Conservation (phyloP, 2,888 invertebrate genomes). For the Stenodera caucasica region DNA sequence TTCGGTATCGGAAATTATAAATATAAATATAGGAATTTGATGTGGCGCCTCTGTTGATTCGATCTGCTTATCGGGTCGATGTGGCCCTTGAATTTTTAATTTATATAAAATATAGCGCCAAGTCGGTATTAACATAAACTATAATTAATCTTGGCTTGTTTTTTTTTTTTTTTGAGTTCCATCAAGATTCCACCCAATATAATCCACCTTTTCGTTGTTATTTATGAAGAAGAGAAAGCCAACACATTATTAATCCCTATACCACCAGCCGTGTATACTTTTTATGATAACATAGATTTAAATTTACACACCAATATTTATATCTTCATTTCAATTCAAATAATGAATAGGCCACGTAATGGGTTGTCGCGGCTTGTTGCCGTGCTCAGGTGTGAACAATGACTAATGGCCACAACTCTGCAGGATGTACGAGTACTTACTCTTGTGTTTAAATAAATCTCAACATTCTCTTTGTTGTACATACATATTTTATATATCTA, state of each 20-base stretch:
- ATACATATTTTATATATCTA: not conserved
- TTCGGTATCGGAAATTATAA: too few species aligned
- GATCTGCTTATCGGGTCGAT: too few species aligned
- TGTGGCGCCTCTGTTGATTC: too few species aligned
- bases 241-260: slow-evolving; percentile 21
- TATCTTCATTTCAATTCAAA: slow-evolving; percentile 32
- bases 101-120: not conserved
- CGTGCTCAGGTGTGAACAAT: slow-evolving; percentile 41
- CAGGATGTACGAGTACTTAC: slow-evolving; percentile 39
- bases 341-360: slow-evolving; percentile 35
- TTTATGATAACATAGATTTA: slow-evolving; percentile 16
- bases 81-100: not conserved
- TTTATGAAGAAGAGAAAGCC: slow-evolving; percentile 22
- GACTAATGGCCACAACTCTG: slow-evolving; percentile 38
- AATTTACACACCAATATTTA: slow-evolving; percentile 29
- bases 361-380: slow-evolving; percentile 33
- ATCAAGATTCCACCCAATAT: not conserved
- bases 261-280: slow-evolving; percentile 14
- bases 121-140: not conserved
- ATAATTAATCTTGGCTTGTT: slow-evolving; percentile 1
- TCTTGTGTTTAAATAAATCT: slow-evolving; percentile 40
- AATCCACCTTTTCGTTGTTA: slow-evolving; percentile 18
- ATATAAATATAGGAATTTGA: too few species aligned
- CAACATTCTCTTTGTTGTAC: slow-evolving; percentile 15
- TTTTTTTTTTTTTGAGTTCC: too few species aligned